A percentile compares a stretch with the other conserved stretches of the same genome.
These are phyloP conservation scores for Vollenhovia emeryi DNA, from an alignment of 1,140 invertebrate genomes.

Conservation along the genomic window DNA sequence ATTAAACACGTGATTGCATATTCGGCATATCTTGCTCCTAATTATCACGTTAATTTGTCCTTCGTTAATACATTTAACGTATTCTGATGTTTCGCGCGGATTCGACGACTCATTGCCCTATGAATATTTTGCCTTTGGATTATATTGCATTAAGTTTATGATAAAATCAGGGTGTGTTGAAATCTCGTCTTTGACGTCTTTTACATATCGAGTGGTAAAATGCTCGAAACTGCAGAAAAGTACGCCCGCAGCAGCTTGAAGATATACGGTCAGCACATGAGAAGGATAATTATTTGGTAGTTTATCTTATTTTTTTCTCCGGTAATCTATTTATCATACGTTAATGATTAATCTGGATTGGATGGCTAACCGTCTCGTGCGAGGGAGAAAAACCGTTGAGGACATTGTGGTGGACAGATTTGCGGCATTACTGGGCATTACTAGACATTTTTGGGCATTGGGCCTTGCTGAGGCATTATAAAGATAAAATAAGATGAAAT, in stretches of 20 bases:
- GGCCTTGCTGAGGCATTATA: too few relatives aligned
- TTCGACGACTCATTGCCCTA: neutral
- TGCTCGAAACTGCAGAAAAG: neutral
- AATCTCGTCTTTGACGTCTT: neutral
- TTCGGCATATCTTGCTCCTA: neutral
- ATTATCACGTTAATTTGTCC: conserved; percentile 2
- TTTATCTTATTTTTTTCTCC: neutral
- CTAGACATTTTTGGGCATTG: too few relatives aligned
- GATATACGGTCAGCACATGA: neutral
- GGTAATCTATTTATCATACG: neutral
- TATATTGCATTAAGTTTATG: neutral
- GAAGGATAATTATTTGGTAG: neutral
- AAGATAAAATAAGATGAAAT: too few relatives aligned
- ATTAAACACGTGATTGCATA: neutral
- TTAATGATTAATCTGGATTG: neutral
- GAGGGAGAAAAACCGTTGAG: too few relatives aligned
- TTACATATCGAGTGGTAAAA: neutral
- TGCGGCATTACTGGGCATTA: too few relatives aligned
- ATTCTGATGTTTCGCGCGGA: neutral
- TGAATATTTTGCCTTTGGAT: neutral
- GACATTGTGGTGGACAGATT: too few relatives aligned
- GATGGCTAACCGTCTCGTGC: neutral
- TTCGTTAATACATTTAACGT: neutral
- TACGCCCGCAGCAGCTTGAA: neutral
- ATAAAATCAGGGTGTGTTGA: neutral